phyloP scores from a whole-genome alignment of 2,888 invertebrate genomes.

The Branchellion lobata region DNA sequence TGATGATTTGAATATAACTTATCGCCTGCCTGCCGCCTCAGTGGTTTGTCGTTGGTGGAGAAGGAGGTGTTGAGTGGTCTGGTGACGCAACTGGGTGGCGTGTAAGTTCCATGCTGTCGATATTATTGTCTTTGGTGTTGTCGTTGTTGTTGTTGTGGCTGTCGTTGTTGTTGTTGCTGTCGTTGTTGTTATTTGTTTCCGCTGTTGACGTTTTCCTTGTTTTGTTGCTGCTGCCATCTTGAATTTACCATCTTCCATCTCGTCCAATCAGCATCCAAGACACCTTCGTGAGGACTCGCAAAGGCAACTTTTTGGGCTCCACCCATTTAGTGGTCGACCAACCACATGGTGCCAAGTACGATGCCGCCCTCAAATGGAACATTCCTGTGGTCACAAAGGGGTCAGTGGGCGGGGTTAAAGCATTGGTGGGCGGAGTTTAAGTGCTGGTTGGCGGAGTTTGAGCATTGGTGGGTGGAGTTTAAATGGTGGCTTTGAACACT shows the following conservation, averaged over 20 bases:
- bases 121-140: too few relatives aligned
- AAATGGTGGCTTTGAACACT: not conserved
- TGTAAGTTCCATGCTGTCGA: too few relatives aligned
- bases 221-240: too few relatives aligned
- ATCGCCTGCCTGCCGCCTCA: too few relatives aligned
- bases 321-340: conserved; percentile 79
- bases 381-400: conserved; percentile 75
- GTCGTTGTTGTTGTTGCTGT: conserved; percentile 1
- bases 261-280: conserved; percentile 67
- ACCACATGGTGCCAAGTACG: conserved; percentile 76
- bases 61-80: not conserved
- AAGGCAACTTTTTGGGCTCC: conserved; percentile 66
- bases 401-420: conserved; percentile 48
- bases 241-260: too few relatives aligned
- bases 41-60: not conserved
- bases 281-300: conserved; percentile 68
- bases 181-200: not conserved
- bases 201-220: too few relatives aligned
- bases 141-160: not conserved
- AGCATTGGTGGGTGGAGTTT: not conserved
- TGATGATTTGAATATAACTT: too few relatives aligned
- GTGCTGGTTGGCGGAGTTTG: too few relatives aligned
- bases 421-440: not conserved
- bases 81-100: not conserved
- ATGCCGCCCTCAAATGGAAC: conserved; percentile 81